phyloP scores from a whole-genome alignment of 2,888 invertebrate species.

The Yponomeuta plumbellus region DNA sequence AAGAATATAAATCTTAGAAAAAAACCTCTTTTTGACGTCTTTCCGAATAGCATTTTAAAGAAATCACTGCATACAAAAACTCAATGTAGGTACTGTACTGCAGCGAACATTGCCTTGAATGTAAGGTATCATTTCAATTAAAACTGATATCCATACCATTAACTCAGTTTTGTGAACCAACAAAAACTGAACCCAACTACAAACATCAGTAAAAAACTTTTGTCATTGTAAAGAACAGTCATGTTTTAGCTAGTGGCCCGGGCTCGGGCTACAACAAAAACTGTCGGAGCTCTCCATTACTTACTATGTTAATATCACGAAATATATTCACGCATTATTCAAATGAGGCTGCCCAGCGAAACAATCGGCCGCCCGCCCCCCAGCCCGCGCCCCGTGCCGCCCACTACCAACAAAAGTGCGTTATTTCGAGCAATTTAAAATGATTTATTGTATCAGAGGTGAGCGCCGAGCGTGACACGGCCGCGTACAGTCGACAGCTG shows the following conservation, averaged over 20 bases:
- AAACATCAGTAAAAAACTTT: background rate
- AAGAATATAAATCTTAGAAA: no score
- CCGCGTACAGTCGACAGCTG: background rate
- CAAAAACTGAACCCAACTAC: background rate
- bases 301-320: slow-evolving; percentile 18
- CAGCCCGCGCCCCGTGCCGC: background rate
- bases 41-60: no score
- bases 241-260: background rate
- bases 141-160: background rate
- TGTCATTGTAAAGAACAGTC: slow-evolving; percentile 6
- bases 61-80: no score
- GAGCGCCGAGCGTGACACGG: slow-evolving; percentile 7
- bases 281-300: slow-evolving; percentile 9
- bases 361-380: slow-evolving; percentile 8
- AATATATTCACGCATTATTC: slow-evolving; percentile 24
- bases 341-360: slow-evolving; percentile 20
- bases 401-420: slow-evolving; percentile 24
- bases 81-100: no score
- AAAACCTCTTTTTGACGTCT: no score
- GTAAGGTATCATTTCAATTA: no score
- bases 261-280: slow-evolving; percentile 3
- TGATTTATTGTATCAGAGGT: slow-evolving; percentile 44
- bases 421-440: slow-evolving; percentile 48
- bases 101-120: no score
- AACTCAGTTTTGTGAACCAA: background rate